phyloP scores from a whole-genome alignment of 2,888 invertebrate genomes.

The Ectropis crepuscularia region DNA sequence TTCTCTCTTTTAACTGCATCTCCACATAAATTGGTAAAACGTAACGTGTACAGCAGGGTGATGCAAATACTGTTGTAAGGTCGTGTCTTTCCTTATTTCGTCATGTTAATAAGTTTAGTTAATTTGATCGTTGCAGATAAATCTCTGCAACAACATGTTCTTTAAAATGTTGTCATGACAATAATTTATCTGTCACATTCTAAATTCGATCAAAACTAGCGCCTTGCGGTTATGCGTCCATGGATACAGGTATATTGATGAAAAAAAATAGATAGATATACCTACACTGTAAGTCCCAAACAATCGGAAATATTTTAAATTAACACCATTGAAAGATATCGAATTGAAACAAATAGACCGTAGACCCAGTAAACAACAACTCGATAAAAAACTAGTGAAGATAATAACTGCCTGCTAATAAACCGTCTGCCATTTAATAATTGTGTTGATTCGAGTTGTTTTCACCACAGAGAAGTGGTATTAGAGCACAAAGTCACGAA shows the following conservation, averaged over 20 bases:
- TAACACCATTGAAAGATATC: not conserved
- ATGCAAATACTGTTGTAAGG: constrained; percentile 34
- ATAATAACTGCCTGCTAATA: not conserved
- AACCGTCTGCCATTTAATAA: constrained; percentile 9
- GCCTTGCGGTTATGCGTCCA: not conserved
- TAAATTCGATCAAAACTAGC: not conserved
- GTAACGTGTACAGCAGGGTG: constrained; percentile 28
- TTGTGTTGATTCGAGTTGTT: constrained; percentile 29
- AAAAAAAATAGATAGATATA: too few relatives aligned
- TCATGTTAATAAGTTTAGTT: constrained; percentile 18
- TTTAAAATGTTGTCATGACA: not conserved
- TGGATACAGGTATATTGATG: too few relatives aligned
- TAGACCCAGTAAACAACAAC: constrained; percentile 11
- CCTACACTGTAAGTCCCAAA: too few relatives aligned
- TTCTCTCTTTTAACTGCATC: not conserved
- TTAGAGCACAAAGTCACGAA: constrained; percentile 79
- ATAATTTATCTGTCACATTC: not conserved
- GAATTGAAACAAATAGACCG: not conserved
- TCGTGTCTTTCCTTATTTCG: constrained; percentile 32
- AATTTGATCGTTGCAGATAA: constrained; percentile 16
- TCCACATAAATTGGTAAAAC: not conserved
- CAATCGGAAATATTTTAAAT: constrained; percentile 2
- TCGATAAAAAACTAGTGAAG: not conserved
- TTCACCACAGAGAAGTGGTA: constrained; percentile 40
- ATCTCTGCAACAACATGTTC: not conserved